Base-by-base conservation (phyloP, 2,113 vertebrate species). In the Lepisosteus osseus region DNA sequence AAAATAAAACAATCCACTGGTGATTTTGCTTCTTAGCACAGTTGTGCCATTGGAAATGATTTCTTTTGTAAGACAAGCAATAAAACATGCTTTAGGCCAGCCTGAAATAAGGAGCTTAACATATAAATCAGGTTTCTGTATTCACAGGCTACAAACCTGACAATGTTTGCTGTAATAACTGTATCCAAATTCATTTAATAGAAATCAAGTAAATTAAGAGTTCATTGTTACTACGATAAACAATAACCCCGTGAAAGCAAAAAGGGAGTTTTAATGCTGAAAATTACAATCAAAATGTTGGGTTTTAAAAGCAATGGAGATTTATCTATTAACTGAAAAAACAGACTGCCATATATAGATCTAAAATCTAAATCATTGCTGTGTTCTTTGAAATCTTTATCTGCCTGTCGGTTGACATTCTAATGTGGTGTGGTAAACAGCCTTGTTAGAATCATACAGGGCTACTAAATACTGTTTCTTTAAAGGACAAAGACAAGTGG, bases 101-200 rank as follows among this genome's bases (percentile, higher is more conserved):
- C 56, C 40, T 47, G 54, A 65, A 65, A 45, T 67, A 54, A 72
- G 54, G 43, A 67, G 71, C 71, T 72, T 67, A 72, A 72, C 63
- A 72, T 64, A 42, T 67, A 59, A 72, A 72, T 72, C 64, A 72
- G 71, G 9, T 4, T 44, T 9, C 41, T 42, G 42, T 12, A 67
- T 66, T 67, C 41, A 44, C 42, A 72, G 71, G 6, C 42, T 29
- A 61, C 64, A 67, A 57, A 65, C 40, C 42, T 15, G 56, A n/a
- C 54, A n/a, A 12, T 61, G 71, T 15, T 40, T 47, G 54, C 44
- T 68, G 13, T 43, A 51, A 68, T 68, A 68, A 4, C 43, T 15
- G 44, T 12, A n/a, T 55, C 65, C 54, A 17, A 72, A 57, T 67
- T 56, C 5, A 45, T 54, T 67, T 43, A 55, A 43, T 9, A 66